Conservation (phyloP, 2,113 vertebrate genomes). For the Amphiprion percula region DNA sequence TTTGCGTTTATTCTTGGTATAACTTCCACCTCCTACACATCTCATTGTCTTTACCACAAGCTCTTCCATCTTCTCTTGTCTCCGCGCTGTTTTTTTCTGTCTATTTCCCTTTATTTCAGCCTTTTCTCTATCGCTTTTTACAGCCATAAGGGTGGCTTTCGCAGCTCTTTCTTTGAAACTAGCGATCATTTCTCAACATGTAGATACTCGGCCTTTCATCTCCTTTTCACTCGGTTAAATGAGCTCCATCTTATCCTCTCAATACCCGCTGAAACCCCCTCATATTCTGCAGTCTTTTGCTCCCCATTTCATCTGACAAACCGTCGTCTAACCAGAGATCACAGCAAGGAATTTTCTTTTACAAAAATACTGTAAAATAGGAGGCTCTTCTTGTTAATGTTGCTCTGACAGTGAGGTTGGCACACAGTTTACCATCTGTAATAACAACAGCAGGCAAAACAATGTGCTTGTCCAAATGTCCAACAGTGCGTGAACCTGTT, state of each 20-base stretch:
- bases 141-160: background rate
- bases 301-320: background rate
- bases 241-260: background rate
- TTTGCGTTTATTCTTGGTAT: background rate
- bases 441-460: no score
- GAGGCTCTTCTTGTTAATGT: no score
- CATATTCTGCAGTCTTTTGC: background rate
- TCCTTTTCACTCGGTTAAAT: background rate
- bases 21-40: background rate
- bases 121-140: background rate
- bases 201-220: background rate
- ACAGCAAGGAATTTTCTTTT: no score
- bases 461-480: no score
- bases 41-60: background rate
- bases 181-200: background rate
- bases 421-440: no score
- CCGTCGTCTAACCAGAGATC: background rate
- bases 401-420: no score
- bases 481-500: no score
- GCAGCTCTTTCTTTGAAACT: background rate
- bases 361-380: no score
- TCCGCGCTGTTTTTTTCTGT: background rate
- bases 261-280: background rate
- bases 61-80: background rate
- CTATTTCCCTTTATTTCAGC: background rate